Evolutionary conservation across 2,113 vertebrate species (phyloP), one percentile per base, ranked within the genome.

Genomic region (Laticauda colubrina): DNA sequence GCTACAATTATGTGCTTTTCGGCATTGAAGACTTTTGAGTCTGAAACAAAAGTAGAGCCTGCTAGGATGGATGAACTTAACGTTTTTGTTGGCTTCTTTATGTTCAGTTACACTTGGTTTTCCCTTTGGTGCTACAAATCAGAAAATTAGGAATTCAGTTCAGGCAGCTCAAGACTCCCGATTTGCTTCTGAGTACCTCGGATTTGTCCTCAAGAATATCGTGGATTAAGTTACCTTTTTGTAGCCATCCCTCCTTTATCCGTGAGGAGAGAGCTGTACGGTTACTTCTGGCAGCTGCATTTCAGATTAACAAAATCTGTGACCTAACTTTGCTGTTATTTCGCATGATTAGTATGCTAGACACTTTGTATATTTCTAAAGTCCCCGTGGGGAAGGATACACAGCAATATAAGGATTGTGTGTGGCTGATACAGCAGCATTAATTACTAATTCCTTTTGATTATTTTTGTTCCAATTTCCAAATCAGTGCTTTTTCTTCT

Each of bases 361-460:
- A 88, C 96, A 96, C 94, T 95, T 95, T 96, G 94, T 69, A 93
- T 97, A 96, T 95, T 96, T 96, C 93, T 93, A 96, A 97, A 96
- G 95, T 94, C 96, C 95, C 97, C 94, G 10, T 95, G 93, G 92
- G 89, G 94, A 96, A 96, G 95, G 95, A 97, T 96, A 98, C 96
- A 97, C 97, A 98, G 98, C 98, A 98, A 98, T 98, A 98, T 97
- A 93, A 96, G 97, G 97, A 97, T 97, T 96, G 96, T 95, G 97
- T 98, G 95, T 96, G 95, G 97, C 97, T 92, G 96, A 94, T 95
- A 93, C 26, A 20, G 94, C 96, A 91, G 95, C 95, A 96, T 95
- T 93, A 94, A 95, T 96, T 94, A 96, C 96, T 96, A 96, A 96
- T 96, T 97, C 96, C 96, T 98, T 95, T 97, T 97, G 56, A 69